phyloP scores from a whole-genome alignment of 2,888 invertebrate genomes.

The Eulithis prunata region DNA sequence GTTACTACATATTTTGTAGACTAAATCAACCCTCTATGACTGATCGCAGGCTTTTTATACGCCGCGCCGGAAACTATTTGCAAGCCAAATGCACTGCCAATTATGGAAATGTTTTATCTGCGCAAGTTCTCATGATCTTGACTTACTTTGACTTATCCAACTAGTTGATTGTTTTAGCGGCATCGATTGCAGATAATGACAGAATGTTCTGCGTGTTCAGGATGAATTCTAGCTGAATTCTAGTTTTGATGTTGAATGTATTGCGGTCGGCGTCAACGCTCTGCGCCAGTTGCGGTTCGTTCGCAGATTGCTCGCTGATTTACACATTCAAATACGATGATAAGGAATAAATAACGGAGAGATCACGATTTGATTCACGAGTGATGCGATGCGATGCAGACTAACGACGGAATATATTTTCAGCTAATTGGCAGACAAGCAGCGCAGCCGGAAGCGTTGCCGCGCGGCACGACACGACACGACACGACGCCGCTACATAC shows the following conservation, averaged over 20 bases:
- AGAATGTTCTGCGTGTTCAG: neutral
- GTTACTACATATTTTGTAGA: conserved; percentile 1
- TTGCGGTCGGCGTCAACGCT: too few species aligned
- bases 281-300: neutral
- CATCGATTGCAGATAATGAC: neutral
- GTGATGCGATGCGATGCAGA: conserved; percentile 23
- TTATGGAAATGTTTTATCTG: conserved; percentile 28
- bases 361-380: conserved; percentile 34
- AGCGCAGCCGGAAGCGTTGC: conserved; percentile 1
- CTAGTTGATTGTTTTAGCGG: neutral
- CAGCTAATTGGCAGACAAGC: conserved; percentile 34
- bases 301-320: conserved; percentile 12
- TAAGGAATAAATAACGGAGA: conserved; percentile 32
- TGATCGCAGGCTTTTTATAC: conserved; percentile 27
- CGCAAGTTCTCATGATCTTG: conserved; percentile 12
- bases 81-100: conserved; percentile 34
- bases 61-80: conserved; percentile 38
- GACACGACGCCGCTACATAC: neutral
- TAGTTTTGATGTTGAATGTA: too few species aligned
- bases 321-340: conserved; percentile 27
- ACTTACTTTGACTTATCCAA: conserved; percentile 5
- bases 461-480: conserved; percentile 3
- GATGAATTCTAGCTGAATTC: too few species aligned
- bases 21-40: conserved; percentile 31
- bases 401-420: conserved; percentile 33